Evolutionary conservation across 2,797 vertebrate genomes (phyloP), one percentile per base, ranked within the genome.

Genomic region (Mormyrus hasselquistii): DNA sequence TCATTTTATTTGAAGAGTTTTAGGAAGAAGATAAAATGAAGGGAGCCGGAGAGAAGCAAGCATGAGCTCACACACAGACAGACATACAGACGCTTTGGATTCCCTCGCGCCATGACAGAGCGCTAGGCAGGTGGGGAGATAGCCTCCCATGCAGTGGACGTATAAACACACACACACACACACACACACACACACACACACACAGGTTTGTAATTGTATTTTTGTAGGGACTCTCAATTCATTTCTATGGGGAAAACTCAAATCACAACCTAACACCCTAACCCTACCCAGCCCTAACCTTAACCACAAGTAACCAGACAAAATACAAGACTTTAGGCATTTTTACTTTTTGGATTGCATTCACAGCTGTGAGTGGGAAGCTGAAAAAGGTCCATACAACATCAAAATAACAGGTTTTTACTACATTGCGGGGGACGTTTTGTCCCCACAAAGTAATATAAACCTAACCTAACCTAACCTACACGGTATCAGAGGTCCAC

Each of bases 1-100:
- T 89, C 85, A 86, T 89, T 89, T 89, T 53, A 86, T 73, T 73
- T 73, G 14, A 86, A 69, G 62, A 86, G 47, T 62, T 41, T 59
- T 22, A 83, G 29, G 53, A 8, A 52, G 55, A 55, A 84, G 22
- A 73, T 8, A 62, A 44, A 86, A 85, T 89, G 85, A 41, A 59
- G 59, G 79, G 52, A 83, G 25, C 50, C 44, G 8, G 50, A 88
- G 69, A 82, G 83, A 86, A 89, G 82, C 55, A 86, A 89, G 83
- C 88, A 62, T 69, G 83, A 86, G 14, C 57, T 65, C 88, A 86
- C 57, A 62, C 82, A 89, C 22, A 65, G 41, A 89, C 83, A 82
- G 16, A 44, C 87, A 47, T 16, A 44, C 53, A 6, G 16, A 88
- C 12, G 29, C 12, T 49, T n/a, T 41, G 14, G 12, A 57, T 88